Evolutionary conservation across 2,113 vertebrate genomes (phyloP).

Genomic region (Ochotona princeps): DNA sequence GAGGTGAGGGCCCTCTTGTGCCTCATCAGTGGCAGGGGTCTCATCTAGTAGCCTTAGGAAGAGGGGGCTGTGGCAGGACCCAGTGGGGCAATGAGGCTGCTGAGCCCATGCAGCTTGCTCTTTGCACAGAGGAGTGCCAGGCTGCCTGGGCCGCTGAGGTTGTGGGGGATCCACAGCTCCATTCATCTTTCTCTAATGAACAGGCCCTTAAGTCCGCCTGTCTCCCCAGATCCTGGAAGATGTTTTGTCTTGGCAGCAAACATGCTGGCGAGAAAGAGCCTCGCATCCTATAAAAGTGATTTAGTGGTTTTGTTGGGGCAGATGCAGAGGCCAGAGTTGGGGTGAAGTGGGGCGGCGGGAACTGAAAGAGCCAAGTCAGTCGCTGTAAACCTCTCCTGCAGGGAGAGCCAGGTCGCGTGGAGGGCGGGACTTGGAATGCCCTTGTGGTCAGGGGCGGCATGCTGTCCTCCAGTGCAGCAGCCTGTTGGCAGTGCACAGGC

Average conservation of each 20-base stretch:
- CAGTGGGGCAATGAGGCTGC: too few species aligned
- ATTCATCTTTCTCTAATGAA: slow-evolving; percentile 83
- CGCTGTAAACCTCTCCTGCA: too few species aligned
- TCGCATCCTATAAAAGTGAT: slow-evolving; percentile 79
- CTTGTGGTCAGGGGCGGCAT: too few species aligned
- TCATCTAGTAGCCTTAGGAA: background rate
- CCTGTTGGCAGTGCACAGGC: background rate
- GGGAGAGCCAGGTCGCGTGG: too few species aligned
- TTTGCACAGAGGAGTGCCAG: too few species aligned
- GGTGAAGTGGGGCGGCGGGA: background rate
- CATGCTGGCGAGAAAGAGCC: slow-evolving; percentile 71
- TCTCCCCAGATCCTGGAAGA: slow-evolving; percentile 73
- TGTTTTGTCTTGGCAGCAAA: slow-evolving; percentile 76
- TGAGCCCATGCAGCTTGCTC: background rate
- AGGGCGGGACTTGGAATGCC: too few species aligned
- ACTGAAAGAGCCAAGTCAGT: slow-evolving; percentile 48
- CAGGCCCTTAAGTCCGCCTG: slow-evolving; percentile 55
- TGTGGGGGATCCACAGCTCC: slow-evolving; percentile 72
- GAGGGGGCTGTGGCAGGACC: background rate
- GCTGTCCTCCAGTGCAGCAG: background rate
- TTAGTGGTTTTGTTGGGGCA: slow-evolving; percentile 71
- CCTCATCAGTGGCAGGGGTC: background rate
- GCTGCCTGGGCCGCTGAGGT: slow-evolving; percentile 33
- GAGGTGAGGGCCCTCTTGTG: background rate
- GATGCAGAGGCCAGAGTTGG: background rate